A percentile compares a stretch with the other conserved stretches of the same genome.
phyloP scores from a whole-genome alignment of 2,797 vertebrate species.

The Helicolenus hilgendorfi region DNA sequence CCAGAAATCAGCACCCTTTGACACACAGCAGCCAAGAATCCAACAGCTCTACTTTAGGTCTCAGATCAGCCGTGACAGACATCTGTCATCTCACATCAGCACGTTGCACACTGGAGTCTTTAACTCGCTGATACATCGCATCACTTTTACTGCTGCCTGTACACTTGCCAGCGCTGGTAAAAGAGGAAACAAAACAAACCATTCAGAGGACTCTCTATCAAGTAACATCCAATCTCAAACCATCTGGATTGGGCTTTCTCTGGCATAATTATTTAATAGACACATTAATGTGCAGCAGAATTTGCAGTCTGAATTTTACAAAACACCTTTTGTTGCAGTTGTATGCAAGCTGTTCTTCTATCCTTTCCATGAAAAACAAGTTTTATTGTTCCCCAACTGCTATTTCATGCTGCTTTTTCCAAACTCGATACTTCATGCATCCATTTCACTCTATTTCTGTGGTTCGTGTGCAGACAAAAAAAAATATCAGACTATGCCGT shows the following conservation, averaged over 20 bases:
- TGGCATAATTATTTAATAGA: neutral
- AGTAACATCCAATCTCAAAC: neutral
- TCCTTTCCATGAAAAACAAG: conserved; percentile 15
- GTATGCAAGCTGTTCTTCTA: neutral
- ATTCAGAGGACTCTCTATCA: neutral
- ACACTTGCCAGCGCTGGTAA: neutral
- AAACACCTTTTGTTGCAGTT: neutral
- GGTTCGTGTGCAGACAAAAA: neutral
- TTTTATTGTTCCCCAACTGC: conserved; percentile 22
- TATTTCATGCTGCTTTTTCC: neutral
- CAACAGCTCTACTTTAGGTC: conserved; percentile 4
- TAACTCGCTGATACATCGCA: conserved; percentile 30
- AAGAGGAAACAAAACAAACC: conserved; percentile 12
- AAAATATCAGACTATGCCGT: neutral
- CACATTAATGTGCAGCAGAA: neutral
- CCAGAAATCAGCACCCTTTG: neutral
- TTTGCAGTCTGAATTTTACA: neutral
- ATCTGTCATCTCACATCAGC: conserved; percentile 35
- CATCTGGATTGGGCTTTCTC: conserved; percentile 6
- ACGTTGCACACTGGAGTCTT: conserved; percentile 17
- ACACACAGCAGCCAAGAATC: conserved; percentile 14
- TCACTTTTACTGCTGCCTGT: conserved; percentile 26
- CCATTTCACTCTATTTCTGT: neutral
- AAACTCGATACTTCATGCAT: neutral
- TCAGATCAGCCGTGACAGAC: conserved; percentile 38